Evolutionary conservation across 1,140 invertebrate species (phyloP).

Genomic region (Colletes latitarsis): DNA sequence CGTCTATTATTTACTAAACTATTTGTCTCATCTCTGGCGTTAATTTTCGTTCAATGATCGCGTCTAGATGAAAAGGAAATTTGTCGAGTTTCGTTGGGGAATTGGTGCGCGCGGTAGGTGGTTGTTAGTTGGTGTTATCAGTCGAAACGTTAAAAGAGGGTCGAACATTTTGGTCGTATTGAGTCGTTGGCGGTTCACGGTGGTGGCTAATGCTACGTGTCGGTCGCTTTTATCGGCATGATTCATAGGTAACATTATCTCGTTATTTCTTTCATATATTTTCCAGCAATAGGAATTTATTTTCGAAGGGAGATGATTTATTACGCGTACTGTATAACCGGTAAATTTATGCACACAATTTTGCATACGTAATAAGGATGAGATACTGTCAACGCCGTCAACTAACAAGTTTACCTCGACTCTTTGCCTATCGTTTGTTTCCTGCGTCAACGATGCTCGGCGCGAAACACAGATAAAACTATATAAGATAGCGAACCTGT

Average conservation of each 20-base stretch:
- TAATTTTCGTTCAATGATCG: no score
- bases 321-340: constrained; percentile 16
- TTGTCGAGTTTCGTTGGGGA: not conserved
- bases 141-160: not conserved
- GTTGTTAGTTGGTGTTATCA: not conserved
- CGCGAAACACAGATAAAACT: constrained; percentile 30
- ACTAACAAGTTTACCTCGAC: constrained; percentile 47
- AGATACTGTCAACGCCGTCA: constrained; percentile 60
- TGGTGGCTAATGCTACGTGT: not conserved
- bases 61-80: not conserved
- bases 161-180: not conserved
- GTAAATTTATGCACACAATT: constrained; percentile 44
- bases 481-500: constrained; percentile 2
- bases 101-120: not conserved
- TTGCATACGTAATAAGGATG: constrained; percentile 43
- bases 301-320: constrained; percentile 51
- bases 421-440: constrained; percentile 49
- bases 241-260: constrained; percentile 24
- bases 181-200: not conserved
- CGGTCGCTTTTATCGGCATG: constrained; percentile 13
- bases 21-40: no score
- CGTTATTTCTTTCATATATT: constrained; percentile 13
- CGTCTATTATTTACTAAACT: no score
- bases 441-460: constrained; percentile 43
- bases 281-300: constrained; percentile 39